These are phyloP conservation scores for Cheiracanthium punctorium DNA, from an alignment of 2,888 invertebrate species.

Conservation along the genomic window DNA sequence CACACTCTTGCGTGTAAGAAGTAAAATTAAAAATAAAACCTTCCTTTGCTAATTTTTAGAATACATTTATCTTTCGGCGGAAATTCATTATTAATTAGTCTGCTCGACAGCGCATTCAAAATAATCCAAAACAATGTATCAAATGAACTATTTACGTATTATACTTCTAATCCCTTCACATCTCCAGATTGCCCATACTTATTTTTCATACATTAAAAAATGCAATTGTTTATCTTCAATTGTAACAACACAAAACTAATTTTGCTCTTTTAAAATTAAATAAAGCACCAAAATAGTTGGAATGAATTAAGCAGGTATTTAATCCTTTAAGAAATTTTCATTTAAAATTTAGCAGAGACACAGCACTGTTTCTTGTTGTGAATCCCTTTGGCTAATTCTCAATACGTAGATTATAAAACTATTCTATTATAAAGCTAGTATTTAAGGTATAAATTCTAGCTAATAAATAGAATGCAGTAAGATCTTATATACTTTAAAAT, in stretches of 20 bases:
- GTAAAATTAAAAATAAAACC: too few relatives aligned
- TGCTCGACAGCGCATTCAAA: background rate
- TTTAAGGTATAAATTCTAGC: too few relatives aligned
- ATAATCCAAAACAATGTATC: background rate
- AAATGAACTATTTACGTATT: background rate
- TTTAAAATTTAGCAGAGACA: too few relatives aligned
- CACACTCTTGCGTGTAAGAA: too few relatives aligned
- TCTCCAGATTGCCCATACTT: background rate
- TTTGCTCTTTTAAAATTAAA: background rate
- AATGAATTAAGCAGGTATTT: background rate
- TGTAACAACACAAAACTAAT: background rate
- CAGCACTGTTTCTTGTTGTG: background rate
- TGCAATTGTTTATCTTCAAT: background rate
- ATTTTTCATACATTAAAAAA: background rate
- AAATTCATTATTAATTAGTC: too few relatives aligned
- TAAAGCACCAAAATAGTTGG: background rate
- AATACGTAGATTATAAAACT: too few relatives aligned
- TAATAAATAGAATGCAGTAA: too few relatives aligned
- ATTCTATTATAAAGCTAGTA: too few relatives aligned
- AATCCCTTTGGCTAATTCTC: background rate
- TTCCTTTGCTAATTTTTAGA: too few relatives aligned
- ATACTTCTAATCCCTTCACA: background rate
- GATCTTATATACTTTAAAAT: too few relatives aligned
- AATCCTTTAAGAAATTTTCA: background rate
- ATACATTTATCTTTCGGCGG: too few relatives aligned